Conservation (phyloP, 2,888 invertebrate genomes). For the Notodonta ziczac region DNA sequence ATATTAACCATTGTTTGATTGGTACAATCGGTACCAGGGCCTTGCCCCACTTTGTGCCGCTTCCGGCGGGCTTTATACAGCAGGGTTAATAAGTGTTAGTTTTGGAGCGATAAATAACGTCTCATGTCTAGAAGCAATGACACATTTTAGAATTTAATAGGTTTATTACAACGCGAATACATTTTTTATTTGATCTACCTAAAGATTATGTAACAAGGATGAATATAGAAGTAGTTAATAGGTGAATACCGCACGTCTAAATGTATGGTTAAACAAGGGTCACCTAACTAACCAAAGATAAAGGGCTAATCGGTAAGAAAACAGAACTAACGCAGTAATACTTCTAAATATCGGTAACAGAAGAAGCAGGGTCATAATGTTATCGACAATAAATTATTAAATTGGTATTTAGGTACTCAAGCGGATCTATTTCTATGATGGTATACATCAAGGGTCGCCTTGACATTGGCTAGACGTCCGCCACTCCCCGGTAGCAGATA, state of each 20-base stretch:
- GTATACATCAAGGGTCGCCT: constrained; percentile 59
- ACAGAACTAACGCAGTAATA: too few relatives aligned
- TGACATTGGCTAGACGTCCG: constrained; percentile 58
- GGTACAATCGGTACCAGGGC: constrained; percentile 61
- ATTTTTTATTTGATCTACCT: too few relatives aligned
- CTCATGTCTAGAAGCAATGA: constrained; percentile 8
- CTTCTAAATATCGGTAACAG: too few relatives aligned
- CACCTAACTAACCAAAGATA: too few relatives aligned
- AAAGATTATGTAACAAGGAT: too few relatives aligned
- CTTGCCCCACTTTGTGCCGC: constrained; percentile 23
- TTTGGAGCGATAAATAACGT: constrained; percentile 17
- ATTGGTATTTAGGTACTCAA: constrained; percentile 41
- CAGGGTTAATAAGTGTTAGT: constrained; percentile 22
- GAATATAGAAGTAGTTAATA: too few relatives aligned
- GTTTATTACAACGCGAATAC: too few relatives aligned
- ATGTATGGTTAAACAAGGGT: too few relatives aligned
- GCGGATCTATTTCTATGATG: constrained; percentile 56
- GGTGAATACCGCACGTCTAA: too few relatives aligned
- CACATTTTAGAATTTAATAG: background rate
- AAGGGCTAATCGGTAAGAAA: too few relatives aligned
- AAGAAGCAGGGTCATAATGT: too few relatives aligned
- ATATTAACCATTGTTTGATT: constrained; percentile 50
- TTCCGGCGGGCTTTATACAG: constrained; percentile 21
- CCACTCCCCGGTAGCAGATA: constrained; percentile 12
- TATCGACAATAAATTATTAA: background rate